Conservation (phyloP, 2,113 vertebrate genomes). For the Gymnarchus niloticus region DNA sequence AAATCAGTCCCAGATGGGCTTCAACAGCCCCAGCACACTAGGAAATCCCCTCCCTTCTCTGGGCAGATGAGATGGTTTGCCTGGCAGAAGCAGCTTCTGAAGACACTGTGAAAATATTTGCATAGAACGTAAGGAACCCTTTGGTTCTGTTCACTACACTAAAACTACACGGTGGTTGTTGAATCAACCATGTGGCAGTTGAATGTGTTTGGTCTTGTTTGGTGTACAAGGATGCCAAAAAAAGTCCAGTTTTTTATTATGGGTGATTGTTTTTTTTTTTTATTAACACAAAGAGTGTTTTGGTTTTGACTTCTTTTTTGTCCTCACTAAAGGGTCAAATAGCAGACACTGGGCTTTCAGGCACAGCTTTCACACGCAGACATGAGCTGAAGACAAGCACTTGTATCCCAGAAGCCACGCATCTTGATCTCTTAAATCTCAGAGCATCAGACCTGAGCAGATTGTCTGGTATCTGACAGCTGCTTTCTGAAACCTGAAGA, state of each 20-base stretch:
- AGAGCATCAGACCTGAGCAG: neutral
- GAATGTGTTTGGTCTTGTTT: neutral
- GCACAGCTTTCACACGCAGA: neutral
- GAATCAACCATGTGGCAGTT: neutral
- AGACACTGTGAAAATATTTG: neutral
- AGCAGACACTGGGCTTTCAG: neutral
- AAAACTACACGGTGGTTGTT: neutral
- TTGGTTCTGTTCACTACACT: neutral
- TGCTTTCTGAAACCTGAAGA: neutral
- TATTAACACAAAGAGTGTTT: neutral
- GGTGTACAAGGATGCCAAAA: neutral
- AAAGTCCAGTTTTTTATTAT: neutral
- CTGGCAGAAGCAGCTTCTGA: neutral
- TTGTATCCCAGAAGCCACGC: neutral
- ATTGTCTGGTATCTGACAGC: neutral
- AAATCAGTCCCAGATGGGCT: neutral
- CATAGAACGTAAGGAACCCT: neutral
- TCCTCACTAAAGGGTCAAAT: neutral
- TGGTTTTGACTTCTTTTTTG: neutral
- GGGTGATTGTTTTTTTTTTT: neutral
- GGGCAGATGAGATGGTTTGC: neutral
- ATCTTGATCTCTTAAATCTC: neutral
- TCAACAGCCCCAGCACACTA: neutral
- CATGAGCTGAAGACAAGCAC: neutral
- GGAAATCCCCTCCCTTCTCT: neutral